Percentiles rank a stretch among this genome's conserved stretches.
phyloP scores from a whole-genome alignment of 2,113 vertebrate genomes.

The Anser cygnoides region DNA sequence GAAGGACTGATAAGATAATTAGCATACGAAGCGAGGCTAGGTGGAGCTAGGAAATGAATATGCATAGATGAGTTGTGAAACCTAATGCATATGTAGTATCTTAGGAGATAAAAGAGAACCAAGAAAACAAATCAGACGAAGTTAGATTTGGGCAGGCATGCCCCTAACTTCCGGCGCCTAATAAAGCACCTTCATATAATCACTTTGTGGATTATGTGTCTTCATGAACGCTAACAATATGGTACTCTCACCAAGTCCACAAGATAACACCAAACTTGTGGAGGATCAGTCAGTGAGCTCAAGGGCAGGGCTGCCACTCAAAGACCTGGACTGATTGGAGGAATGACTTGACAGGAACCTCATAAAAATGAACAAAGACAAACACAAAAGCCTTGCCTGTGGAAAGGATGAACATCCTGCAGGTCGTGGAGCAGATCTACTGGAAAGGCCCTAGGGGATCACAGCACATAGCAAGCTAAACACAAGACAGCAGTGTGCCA shows the following conservation, averaged over 20 bases:
- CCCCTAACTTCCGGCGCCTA: too few species aligned
- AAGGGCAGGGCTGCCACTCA: background rate
- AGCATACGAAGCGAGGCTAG: too few species aligned
- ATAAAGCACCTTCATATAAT: too few species aligned
- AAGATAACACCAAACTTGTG: background rate
- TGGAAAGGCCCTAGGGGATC: background rate
- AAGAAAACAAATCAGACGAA: too few species aligned
- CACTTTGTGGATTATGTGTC: too few species aligned
- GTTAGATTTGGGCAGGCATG: too few species aligned
- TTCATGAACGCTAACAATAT: too few species aligned
- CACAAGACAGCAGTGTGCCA: background rate
- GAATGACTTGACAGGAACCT: background rate
- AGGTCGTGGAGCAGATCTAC: background rate
- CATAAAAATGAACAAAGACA: background rate
- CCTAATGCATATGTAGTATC: too few species aligned
- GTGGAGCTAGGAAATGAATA: too few species aligned
- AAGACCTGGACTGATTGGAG: background rate
- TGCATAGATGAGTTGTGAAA: too few species aligned
- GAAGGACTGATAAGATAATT: too few species aligned
- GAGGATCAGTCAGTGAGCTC: background rate
- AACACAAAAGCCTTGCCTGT: background rate
- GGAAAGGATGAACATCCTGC: background rate
- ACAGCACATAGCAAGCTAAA: background rate
- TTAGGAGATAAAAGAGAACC: too few species aligned
- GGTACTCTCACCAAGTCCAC: background rate